Evolutionary conservation across 2,113 vertebrate genomes (phyloP), one percentile per base, ranked within the genome.

Genomic region (Thinocorus orbignyianus): DNA sequence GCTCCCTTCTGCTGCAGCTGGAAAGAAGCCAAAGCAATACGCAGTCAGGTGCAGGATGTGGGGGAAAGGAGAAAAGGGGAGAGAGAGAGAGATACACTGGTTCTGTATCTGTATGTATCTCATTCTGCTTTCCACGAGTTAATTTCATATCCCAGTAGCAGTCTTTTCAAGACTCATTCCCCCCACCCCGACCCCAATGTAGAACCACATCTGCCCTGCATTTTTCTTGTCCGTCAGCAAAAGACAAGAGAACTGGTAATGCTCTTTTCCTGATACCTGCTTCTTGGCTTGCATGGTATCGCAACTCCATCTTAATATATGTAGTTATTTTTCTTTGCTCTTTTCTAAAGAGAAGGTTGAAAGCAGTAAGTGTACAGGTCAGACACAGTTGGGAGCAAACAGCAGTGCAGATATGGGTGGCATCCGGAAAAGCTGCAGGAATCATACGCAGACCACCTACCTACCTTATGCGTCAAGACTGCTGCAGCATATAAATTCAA

Each of bases 401-500:
- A 87, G 92, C 81, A 95, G 39, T 48, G 80, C 77, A 76, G 84
- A 71, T 42, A 77, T 33, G 91, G 69, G 79, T 72, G 65, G 66
- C 72, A 61, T 71, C 73, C 68, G 13, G 81, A 41, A 58, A 81
- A 86, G 64, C 76, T 78, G 91, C 72, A 89, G 89, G 35, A 95
- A 39, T 79, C 57, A 28, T 33, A 24, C 66, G 46, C 74, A 37
- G 68, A 88, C 80, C 92, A 83, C 68, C 91, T 73, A 58, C 86
- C 60, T 93, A 49, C 80, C 8, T 9, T 33, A 41, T 92, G 92
- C 33, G 13, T 54, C 86, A 88, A 57, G 74, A 48, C 51, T 86
- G 80, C 92, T 88, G 88, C 92, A 95, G 82, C 4, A 6, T 8
- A 78, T 58, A 83, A 94, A 95, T 86, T 24, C 91, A 44, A 80